Percentiles rank a stretch among this genome's conserved stretches.
phyloP scores from a whole-genome alignment of 2,113 vertebrate species.

The Labrus mixtus region DNA sequence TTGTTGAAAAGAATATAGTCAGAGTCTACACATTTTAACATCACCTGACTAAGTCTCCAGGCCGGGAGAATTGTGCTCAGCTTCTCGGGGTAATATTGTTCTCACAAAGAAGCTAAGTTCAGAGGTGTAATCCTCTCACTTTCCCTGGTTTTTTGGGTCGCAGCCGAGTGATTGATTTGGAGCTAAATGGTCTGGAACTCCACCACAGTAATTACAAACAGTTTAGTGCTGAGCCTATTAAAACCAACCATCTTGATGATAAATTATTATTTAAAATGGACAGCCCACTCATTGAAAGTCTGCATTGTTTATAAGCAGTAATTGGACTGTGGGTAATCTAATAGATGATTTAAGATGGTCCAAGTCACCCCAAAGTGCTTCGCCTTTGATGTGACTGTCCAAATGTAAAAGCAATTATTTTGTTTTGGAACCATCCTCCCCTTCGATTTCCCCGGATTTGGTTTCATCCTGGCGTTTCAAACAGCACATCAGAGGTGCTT shows the following conservation, averaged over 20 bases:
- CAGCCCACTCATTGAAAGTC: constrained; percentile 33
- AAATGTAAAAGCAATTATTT: constrained; percentile 61
- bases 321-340: constrained; percentile 50
- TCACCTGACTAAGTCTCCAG: not conserved
- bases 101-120: not conserved
- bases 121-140: not conserved
- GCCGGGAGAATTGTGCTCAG: not conserved
- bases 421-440: constrained; percentile 41
- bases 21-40: not conserved
- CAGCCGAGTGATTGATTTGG: constrained; percentile 44
- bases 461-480: constrained; percentile 62
- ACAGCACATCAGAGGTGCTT: constrained; percentile 54
- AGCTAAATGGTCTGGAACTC: constrained; percentile 43
- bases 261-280: constrained; percentile 53
- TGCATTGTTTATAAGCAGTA: constrained; percentile 42
- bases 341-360: constrained; percentile 53
- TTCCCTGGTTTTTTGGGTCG: not conserved
- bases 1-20: not conserved
- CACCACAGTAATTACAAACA: constrained; percentile 54
- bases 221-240: constrained; percentile 49
- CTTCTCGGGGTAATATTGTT: not conserved
- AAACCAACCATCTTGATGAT: constrained; percentile 51
- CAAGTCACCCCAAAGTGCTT: constrained; percentile 45
- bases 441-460: constrained; percentile 54
- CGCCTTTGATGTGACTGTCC: constrained; percentile 26